Evolutionary conservation across 2,888 invertebrate species (phyloP).

Genomic region (Cenopis cana): DNA sequence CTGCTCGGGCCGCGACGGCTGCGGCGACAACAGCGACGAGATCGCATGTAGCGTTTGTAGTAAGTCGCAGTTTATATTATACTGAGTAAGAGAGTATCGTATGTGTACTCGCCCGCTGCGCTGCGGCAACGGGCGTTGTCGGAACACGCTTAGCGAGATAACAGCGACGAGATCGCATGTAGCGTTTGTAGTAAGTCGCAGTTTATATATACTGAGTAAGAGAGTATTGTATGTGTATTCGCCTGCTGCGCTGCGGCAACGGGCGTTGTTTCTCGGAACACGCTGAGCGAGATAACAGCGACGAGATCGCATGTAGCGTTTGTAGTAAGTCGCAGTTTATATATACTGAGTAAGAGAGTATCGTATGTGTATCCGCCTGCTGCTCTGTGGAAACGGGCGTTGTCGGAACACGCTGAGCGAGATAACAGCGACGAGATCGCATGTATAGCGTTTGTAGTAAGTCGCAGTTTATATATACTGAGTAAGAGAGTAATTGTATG

Average conservation of each 20-base stretch:
- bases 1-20: constrained; percentile 95
- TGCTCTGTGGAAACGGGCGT: constrained; percentile 93
- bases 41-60: constrained; percentile 93
- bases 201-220: neutral
- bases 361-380: constrained; percentile 86
- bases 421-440: constrained; percentile 95
- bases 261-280: constrained; percentile 94
- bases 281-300: constrained; percentile 95
- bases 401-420: constrained; percentile 96
- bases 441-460: constrained; percentile 95
- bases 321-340: constrained; percentile 90
- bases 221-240: too few species aligned
- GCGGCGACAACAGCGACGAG: constrained; percentile 96
- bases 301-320: constrained; percentile 93
- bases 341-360: neutral
- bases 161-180: constrained; percentile 94
- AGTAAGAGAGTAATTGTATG: neutral
- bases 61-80: constrained; percentile 82
- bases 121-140: constrained; percentile 94
- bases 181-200: constrained; percentile 92
- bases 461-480: constrained; percentile 66
- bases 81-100: neutral
- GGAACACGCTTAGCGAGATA: constrained; percentile 96
- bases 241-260: constrained; percentile 94
- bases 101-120: constrained; percentile 84